Conservation (phyloP, 2,797 vertebrate species). For the Crocodylus rhombifer region DNA sequence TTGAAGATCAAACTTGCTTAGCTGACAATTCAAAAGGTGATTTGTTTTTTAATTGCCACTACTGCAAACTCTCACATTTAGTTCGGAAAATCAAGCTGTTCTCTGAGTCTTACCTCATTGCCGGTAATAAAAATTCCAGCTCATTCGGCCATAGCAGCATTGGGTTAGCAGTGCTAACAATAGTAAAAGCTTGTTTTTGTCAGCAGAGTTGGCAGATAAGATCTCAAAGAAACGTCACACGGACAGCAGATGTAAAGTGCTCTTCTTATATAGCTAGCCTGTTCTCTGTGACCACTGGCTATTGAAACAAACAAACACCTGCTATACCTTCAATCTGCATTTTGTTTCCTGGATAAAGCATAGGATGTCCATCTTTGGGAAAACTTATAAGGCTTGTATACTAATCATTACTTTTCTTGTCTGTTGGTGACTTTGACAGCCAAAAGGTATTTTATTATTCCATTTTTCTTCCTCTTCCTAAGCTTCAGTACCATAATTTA, state of each 20-base stretch:
- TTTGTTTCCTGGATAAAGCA: not conserved
- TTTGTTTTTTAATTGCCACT: slow-evolving; percentile 36
- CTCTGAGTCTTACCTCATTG: slow-evolving; percentile 58
- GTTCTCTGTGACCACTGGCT: not conserved
- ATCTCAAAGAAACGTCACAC: slow-evolving; percentile 30
- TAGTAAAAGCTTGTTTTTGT: slow-evolving; percentile 65
- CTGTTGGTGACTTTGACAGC: not conserved
- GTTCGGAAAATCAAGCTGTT: slow-evolving; percentile 57
- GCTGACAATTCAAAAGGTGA: slow-evolving; percentile 55
- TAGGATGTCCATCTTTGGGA: not conserved
- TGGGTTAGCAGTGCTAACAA: slow-evolving; percentile 59
- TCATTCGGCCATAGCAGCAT: slow-evolving; percentile 38
- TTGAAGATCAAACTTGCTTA: slow-evolving; percentile 37
- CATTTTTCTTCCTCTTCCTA: not conserved
- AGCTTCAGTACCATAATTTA: slow-evolving; percentile 9
- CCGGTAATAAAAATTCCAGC: slow-evolving; percentile 71
- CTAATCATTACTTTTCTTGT: not conserved
- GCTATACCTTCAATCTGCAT: not conserved
- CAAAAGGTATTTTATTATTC: not conserved
- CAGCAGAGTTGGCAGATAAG: slow-evolving; percentile 2
- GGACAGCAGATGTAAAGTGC: slow-evolving; percentile 25
- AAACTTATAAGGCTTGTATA: not conserved
- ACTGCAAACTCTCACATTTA: slow-evolving; percentile 40
- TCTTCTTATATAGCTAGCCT: not conserved
- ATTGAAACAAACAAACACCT: not conserved